Evolutionary conservation across 2,888 invertebrate genomes (phyloP).

Genomic region (Metellina segmentata): DNA sequence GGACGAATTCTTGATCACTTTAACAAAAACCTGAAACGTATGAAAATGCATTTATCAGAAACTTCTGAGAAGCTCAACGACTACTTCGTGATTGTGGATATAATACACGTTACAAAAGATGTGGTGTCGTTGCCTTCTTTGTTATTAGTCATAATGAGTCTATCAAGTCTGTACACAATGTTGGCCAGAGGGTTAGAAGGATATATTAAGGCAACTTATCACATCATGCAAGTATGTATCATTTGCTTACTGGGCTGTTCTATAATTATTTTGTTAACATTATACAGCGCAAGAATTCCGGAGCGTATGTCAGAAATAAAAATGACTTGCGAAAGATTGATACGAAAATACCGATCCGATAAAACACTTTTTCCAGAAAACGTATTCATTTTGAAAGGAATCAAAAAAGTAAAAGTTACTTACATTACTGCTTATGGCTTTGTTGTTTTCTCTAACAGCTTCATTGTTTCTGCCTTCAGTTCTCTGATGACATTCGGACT

Average conservation of each 20-base stretch:
- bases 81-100: background rate
- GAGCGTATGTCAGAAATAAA: background rate
- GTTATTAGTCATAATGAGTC: background rate
- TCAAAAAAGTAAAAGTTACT: background rate
- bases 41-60: background rate
- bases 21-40: background rate
- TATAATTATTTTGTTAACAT: background rate
- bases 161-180: background rate
- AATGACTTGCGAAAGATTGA: background rate
- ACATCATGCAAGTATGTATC: background rate
- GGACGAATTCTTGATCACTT: background rate
- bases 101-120: background rate
- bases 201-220: background rate
- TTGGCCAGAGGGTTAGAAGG: too few relatives aligned
- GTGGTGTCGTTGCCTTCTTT: background rate
- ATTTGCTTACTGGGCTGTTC: background rate
- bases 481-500: background rate
- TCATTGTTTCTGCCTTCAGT: background rate
- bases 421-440: background rate
- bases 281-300: background rate
- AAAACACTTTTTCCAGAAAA: background rate
- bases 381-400: background rate
- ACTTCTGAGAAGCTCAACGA: background rate
- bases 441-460: background rate
- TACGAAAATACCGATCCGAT: background rate